These are phyloP conservation scores for Tholera decimalis DNA, from an alignment of 2,888 invertebrate genomes.

Conservation along the genomic window DNA sequence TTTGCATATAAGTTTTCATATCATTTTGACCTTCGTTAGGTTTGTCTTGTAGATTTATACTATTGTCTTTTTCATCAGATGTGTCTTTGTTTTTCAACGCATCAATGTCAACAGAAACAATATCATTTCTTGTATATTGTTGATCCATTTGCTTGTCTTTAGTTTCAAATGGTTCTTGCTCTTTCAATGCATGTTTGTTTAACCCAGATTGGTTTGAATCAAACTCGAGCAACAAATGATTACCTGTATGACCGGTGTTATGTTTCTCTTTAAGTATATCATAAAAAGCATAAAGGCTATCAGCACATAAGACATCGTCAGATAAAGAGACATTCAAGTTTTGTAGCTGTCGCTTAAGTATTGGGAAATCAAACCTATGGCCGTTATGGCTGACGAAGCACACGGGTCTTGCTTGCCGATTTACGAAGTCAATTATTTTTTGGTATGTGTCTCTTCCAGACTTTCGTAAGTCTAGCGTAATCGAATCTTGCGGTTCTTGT, in stretches of 20 bases:
- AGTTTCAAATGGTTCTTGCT: background rate
- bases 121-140: background rate
- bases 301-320: conserved; percentile 14
- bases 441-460: background rate
- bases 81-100: background rate
- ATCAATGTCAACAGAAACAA: background rate
- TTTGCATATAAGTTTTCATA: background rate
- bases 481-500: background rate
- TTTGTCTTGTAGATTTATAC: no score
- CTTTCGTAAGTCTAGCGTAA: background rate
- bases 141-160: background rate
- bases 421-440: background rate
- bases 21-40: background rate
- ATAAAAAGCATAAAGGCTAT: conserved; percentile 8
- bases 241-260: background rate
- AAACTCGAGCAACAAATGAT: background rate
- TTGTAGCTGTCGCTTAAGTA: conserved; percentile 6
- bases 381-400: conserved; percentile 15
- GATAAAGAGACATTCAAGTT: background rate
- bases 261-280: conserved; percentile 10
- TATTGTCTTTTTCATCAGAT: no score
- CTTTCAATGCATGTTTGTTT: background rate
- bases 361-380: background rate
- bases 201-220: background rate
- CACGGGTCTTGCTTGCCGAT: background rate